Percentiles rank a stretch among this genome's conserved stretches.
Conservation (phyloP, 2,797 vertebrate genomes). For the Austrolebias charrua region DNA sequence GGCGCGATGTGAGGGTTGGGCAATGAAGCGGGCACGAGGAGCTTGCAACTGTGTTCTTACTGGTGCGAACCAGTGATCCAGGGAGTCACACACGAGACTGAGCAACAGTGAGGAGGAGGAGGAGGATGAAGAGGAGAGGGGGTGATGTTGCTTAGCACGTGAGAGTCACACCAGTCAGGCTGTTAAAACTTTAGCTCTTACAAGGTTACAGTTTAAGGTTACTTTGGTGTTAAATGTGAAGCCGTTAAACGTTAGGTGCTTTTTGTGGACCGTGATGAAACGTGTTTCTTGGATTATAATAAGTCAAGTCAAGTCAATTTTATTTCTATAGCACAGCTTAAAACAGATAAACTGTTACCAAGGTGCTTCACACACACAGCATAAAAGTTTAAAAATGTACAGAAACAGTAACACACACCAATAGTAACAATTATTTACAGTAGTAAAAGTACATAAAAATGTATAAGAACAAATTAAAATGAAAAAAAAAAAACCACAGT, state of each 20-base stretch:
- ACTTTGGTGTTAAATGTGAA: constrained; percentile 23
- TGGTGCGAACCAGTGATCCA: constrained; percentile 72
- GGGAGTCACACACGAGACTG: constrained; percentile 45
- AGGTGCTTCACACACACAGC: too few relatives aligned
- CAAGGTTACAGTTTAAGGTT: constrained; percentile 52
- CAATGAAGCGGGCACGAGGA: constrained; percentile 49
- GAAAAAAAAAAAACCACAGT: too few relatives aligned
- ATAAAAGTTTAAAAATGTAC: too few relatives aligned
- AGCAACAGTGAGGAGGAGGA: neutral
- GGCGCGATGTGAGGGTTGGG: constrained; percentile 37
- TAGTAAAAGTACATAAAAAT: too few relatives aligned
- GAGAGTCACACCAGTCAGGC: constrained; percentile 64
- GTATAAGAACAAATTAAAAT: too few relatives aligned
- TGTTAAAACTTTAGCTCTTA: constrained; percentile 70
- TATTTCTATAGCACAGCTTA: too few relatives aligned
- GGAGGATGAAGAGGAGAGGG: neutral
- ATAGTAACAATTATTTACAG: too few relatives aligned
- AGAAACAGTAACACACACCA: too few relatives aligned
- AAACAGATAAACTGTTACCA: too few relatives aligned
- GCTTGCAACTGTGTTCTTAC: constrained; percentile 51
- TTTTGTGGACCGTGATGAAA: neutral
- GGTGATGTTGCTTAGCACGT: constrained; percentile 53
- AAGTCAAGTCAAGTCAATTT: too few relatives aligned
- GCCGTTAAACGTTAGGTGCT: constrained; percentile 7
- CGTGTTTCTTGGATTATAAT: too few relatives aligned